A percentile compares a stretch with the other conserved stretches of the same genome.
phyloP scores from a whole-genome alignment of 2,113 vertebrate genomes.

The Rhodinocichla rosea region DNA sequence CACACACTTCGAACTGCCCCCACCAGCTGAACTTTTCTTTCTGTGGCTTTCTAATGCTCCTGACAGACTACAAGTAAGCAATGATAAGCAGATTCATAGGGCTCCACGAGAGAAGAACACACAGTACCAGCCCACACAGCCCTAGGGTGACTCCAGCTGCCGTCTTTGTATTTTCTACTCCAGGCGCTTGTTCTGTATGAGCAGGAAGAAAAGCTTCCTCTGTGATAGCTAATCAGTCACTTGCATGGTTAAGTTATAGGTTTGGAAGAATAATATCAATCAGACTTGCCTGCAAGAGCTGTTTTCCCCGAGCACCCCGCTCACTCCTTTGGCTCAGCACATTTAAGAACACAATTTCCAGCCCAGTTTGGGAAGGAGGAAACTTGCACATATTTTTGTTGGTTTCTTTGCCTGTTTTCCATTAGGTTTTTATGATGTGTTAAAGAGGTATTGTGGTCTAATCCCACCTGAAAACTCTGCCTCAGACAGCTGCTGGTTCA shows the following conservation, averaged over 20 bases:
- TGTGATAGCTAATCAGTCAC: background rate
- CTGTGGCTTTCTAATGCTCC: background rate
- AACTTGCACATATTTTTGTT: background rate
- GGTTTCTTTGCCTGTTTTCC: background rate
- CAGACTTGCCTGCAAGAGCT: background rate
- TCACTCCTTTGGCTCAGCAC: background rate
- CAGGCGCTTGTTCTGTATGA: background rate
- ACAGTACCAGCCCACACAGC: background rate
- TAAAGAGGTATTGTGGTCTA: background rate
- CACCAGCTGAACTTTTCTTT: background rate
- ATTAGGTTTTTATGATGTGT: background rate
- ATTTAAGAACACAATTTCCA: background rate
- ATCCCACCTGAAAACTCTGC: background rate
- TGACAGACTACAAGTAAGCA: background rate
- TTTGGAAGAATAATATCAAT: background rate
- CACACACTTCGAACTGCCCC: background rate
- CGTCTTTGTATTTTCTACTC: background rate
- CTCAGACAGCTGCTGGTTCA: background rate
- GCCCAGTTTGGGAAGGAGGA: background rate
- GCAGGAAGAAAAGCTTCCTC: background rate
- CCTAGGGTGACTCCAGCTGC: background rate
- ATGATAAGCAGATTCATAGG: background rate
- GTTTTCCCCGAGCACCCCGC: rapidly evolving
- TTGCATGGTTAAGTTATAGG: background rate
- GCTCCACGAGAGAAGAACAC: rapidly evolving